phyloP scores from a whole-genome alignment of 2,888 invertebrate species.

The Netelia inedita region DNA sequence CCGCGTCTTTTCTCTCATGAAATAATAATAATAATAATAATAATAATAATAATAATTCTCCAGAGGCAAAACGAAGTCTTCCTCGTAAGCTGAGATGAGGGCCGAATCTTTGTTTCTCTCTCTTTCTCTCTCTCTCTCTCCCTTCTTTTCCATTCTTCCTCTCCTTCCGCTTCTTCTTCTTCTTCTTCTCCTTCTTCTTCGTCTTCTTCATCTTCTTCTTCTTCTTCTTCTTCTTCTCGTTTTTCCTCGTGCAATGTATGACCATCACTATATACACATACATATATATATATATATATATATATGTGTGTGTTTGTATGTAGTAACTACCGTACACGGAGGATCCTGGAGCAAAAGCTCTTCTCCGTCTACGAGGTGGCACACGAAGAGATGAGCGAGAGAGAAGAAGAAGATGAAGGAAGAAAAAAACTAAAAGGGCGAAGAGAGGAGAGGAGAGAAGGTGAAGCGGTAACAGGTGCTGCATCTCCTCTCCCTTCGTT shows the following conservation, averaged over 20 bases:
- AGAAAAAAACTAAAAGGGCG: slow-evolving; percentile 60
- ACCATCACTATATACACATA: slow-evolving; percentile 12
- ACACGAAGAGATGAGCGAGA: slow-evolving; percentile 50
- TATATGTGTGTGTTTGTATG: neutral
- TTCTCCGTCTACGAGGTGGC: slow-evolving; percentile 15
- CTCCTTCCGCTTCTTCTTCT: slow-evolving; percentile 52
- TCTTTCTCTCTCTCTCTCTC: slow-evolving; percentile 17
- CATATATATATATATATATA: slow-evolving; percentile 13
- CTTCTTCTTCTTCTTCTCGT: slow-evolving; percentile 46
- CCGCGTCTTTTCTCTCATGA: slow-evolving; percentile 47
- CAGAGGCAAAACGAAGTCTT: slow-evolving; percentile 41
- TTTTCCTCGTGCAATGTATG: slow-evolving; percentile 48
- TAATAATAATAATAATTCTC: slow-evolving; percentile 37
- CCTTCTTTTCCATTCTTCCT: slow-evolving; percentile 32
- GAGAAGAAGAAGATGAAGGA: no score
- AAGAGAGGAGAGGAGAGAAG: slow-evolving; percentile 35
- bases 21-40: slow-evolving; percentile 58
- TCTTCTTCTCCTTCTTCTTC: slow-evolving; percentile 31
- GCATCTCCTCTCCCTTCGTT: slow-evolving; percentile 60
- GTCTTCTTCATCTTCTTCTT: slow-evolving; percentile 9
- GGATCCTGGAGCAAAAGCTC: slow-evolving; percentile 38
- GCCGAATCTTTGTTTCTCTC: slow-evolving; percentile 32
- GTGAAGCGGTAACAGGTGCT: slow-evolving; percentile 72
- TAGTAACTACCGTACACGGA: neutral
- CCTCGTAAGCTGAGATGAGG: slow-evolving; percentile 58